phyloP scores from a whole-genome alignment of 37 sponge, comb jelly and placozoan species.

The Diacarnus erythraeanus region DNA sequence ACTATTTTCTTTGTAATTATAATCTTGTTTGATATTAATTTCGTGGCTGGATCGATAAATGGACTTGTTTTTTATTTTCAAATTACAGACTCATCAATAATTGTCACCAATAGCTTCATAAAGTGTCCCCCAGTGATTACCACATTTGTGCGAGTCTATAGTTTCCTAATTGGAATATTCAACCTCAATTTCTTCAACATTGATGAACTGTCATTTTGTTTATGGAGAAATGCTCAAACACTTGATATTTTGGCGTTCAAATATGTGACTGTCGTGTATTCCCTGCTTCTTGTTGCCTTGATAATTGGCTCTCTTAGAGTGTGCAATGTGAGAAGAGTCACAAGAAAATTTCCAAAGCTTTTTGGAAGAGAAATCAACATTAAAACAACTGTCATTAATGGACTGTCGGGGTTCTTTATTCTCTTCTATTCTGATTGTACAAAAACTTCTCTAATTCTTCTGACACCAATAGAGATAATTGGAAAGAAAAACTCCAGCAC shows the following conservation, averaged over 20 bases:
- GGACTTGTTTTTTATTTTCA: constrained; percentile 46
- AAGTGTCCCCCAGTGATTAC: neutral
- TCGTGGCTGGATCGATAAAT: constrained; percentile 36
- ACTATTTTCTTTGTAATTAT: constrained; percentile 16
- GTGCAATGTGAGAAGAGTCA: neutral
- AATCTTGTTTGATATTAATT: constrained; percentile 31
- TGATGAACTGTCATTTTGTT: constrained; percentile 23
- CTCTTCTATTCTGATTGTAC: constrained; percentile 29
- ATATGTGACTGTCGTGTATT: constrained; percentile 34
- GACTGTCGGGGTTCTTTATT: constrained; percentile 29
- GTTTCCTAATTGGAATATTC: constrained; percentile 4
- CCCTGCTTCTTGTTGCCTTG: constrained; percentile 9
- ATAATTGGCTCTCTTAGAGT: neutral
- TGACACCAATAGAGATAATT: neutral
- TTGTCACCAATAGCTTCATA: neutral
- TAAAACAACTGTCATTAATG: constrained; percentile 13
- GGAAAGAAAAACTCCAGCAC: neutral
- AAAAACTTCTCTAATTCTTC: neutral
- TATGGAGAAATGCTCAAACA: constrained; percentile 25
- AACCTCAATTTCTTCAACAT: constrained; percentile 38
- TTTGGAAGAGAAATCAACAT: neutral
- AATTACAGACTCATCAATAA: neutral
- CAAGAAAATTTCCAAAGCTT: neutral
- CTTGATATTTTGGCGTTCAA: constrained; percentile 34
- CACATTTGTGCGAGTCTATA: neutral